phyloP scores from a whole-genome alignment of 2,113 vertebrate species.

The Cyanoderma ruficeps region DNA sequence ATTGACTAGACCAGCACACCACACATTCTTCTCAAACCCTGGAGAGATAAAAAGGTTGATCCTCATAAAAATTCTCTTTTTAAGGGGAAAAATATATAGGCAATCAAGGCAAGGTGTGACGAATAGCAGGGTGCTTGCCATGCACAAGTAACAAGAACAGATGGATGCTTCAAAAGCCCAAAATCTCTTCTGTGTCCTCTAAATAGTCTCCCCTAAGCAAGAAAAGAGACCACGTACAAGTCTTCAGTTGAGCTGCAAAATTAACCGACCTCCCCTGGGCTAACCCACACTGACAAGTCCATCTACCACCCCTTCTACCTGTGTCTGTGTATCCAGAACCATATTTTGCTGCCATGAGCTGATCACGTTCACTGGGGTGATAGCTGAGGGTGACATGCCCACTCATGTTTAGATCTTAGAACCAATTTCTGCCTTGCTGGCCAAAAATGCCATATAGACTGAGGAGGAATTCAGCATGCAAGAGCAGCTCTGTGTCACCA shows the following conservation, averaged over 20 bases:
- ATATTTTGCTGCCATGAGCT: background rate
- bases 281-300: background rate
- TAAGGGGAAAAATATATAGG: background rate
- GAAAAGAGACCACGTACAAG: background rate
- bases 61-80: background rate
- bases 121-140: background rate
- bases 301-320: background rate
- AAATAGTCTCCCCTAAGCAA: background rate
- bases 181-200: background rate
- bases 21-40: background rate
- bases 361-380: accelerated
- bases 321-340: background rate
- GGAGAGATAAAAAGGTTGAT: background rate
- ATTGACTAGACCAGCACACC: background rate
- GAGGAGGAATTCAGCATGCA: background rate
- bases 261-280: background rate
- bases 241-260: background rate
- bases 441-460: background rate
- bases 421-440: background rate
- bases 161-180: background rate
- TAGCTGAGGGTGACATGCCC: background rate
- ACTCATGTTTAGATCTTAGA: background rate
- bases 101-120: background rate
- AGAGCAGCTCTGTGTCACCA: background rate
- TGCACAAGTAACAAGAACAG: background rate